Conservation (phyloP, 2,888 invertebrate genomes). For the Pollenia griseotomentosa region DNA sequence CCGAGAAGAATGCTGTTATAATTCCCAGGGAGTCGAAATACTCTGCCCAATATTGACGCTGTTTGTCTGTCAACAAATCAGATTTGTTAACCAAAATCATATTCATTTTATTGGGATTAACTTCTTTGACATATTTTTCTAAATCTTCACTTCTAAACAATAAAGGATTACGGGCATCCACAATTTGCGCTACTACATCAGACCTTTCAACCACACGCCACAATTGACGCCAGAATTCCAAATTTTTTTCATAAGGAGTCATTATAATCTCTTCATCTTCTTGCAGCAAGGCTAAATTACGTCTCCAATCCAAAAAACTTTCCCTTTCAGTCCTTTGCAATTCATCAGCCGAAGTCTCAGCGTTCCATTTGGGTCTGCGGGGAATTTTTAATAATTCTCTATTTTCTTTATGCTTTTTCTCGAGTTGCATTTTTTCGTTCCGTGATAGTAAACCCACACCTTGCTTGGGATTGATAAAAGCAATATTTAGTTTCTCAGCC, state of each 20-base stretch:
- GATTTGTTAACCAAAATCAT: slow-evolving; percentile 97
- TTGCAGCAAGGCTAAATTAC: slow-evolving; percentile 91
- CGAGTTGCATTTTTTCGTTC: slow-evolving; percentile 85
- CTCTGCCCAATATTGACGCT: slow-evolving; percentile 93
- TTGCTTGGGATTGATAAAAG: slow-evolving; percentile 88
- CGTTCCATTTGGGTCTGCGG: slow-evolving; percentile 93
- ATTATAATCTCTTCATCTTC: slow-evolving; percentile 92
- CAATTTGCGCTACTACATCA: slow-evolving; percentile 96
- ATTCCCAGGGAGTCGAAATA: slow-evolving; percentile 91
- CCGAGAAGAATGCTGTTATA: slow-evolving; percentile 95
- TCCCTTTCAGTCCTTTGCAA: slow-evolving; percentile 92
- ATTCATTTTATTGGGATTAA: slow-evolving; percentile 89
- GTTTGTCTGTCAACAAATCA: slow-evolving; percentile 92
- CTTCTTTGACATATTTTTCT: slow-evolving; percentile 93
- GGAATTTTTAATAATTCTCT: slow-evolving; percentile 91
- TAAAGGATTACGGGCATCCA: slow-evolving; percentile 98
- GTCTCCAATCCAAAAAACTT: slow-evolving; percentile 95
- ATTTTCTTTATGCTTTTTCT: slow-evolving; percentile 86
- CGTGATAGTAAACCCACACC: slow-evolving; percentile 87
- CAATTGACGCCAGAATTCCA: slow-evolving; percentile 99
- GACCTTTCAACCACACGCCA: slow-evolving; percentile 99
- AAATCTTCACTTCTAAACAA: slow-evolving; percentile 97
- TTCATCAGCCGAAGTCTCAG: slow-evolving; percentile 90
- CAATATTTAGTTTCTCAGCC: slow-evolving; percentile 94
- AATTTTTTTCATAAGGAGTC: slow-evolving; percentile 98